phyloP scores from a whole-genome alignment of 1,140 invertebrate species.

The Homarus americanus region DNA sequence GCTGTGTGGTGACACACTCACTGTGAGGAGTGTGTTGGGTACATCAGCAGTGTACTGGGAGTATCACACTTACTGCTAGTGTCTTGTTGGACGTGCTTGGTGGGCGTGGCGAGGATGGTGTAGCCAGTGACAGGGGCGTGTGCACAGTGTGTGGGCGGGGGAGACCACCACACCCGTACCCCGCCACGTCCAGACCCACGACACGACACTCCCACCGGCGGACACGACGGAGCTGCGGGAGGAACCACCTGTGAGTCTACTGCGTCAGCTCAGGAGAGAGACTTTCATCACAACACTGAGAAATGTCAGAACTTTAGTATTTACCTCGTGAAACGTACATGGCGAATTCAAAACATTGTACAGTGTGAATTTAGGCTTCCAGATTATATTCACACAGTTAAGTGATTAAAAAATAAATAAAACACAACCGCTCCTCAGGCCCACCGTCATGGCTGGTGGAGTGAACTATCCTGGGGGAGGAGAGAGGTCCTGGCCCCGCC shows the following conservation, averaged over 20 bases:
- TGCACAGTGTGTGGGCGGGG: conserved; percentile 43
- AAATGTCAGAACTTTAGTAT: too few relatives aligned
- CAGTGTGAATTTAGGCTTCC: too few relatives aligned
- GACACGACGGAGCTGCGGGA: conserved; percentile 58
- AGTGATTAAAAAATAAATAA: too few relatives aligned
- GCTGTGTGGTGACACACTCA: too few relatives aligned
- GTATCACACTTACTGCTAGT: conserved; percentile 2
- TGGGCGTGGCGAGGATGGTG: conserved; percentile 37
- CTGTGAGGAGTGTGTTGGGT: neutral
- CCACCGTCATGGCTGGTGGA: conserved; percentile 44
- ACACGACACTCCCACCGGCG: conserved; percentile 60
- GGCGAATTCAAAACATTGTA: too few relatives aligned
- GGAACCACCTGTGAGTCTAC: neutral
- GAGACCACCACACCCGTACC: conserved; percentile 64
- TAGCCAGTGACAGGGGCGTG: conserved; percentile 33
- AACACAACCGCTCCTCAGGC: too few relatives aligned
- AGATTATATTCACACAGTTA: too few relatives aligned
- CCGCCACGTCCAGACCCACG: conserved; percentile 18
- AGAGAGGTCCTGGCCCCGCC: conserved; percentile 45
- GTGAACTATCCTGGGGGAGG: conserved; percentile 53
- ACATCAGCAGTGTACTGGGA: too few relatives aligned
- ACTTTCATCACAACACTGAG: too few relatives aligned
- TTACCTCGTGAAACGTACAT: too few relatives aligned
- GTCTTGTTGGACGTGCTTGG: conserved; percentile 17
- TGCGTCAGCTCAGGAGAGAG: too few relatives aligned